phyloP scores from a whole-genome alignment of 2,888 invertebrate genomes.

The Philereme transversata region DNA sequence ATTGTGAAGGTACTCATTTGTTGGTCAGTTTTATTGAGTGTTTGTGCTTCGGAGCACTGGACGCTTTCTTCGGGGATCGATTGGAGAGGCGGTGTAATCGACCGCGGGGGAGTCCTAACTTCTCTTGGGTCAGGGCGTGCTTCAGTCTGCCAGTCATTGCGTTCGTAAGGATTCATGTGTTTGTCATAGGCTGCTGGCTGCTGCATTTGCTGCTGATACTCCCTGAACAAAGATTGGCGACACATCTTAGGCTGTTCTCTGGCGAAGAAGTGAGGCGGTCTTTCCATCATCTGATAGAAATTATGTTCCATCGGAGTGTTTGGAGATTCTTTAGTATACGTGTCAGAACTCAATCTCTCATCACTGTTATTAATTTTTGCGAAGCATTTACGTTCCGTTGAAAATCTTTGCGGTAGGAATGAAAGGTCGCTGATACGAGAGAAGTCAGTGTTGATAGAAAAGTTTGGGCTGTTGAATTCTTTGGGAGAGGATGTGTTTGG shows the following conservation, averaged over 20 bases:
- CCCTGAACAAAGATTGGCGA: conserved; percentile 70
- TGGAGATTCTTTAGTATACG: conserved; percentile 81
- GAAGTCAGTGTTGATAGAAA: conserved; percentile 76
- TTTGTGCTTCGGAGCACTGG: conserved; percentile 63
- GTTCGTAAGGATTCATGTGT: conserved; percentile 52
- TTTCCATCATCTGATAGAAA: conserved; percentile 53
- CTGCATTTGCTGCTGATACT: conserved; percentile 52
- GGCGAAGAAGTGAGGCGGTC: conserved; percentile 52
- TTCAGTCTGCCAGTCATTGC: conserved; percentile 68
- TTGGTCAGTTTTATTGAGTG: conserved; percentile 59
- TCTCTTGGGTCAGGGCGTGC: conserved; percentile 44
- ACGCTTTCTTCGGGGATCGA: conserved; percentile 79
- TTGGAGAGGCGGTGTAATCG: conserved; percentile 70
- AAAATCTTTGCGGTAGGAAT: conserved; percentile 72
- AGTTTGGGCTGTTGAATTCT: conserved; percentile 74
- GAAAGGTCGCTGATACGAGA: conserved; percentile 77
- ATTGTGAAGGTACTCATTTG: conserved; percentile 70
- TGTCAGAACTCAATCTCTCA: conserved; percentile 74
- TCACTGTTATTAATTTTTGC: conserved; percentile 65
- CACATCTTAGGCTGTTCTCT: conserved; percentile 66
- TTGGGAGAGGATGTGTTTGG: conserved; percentile 78
- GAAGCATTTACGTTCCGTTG: conserved; percentile 72
- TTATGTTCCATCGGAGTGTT: conserved; percentile 57
- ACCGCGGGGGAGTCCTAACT: conserved; percentile 65
- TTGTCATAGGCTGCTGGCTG: conserved; percentile 52